Evolutionary conservation across 2,113 vertebrate species (phyloP).

Genomic region (Sebastes fasciatus): DNA sequence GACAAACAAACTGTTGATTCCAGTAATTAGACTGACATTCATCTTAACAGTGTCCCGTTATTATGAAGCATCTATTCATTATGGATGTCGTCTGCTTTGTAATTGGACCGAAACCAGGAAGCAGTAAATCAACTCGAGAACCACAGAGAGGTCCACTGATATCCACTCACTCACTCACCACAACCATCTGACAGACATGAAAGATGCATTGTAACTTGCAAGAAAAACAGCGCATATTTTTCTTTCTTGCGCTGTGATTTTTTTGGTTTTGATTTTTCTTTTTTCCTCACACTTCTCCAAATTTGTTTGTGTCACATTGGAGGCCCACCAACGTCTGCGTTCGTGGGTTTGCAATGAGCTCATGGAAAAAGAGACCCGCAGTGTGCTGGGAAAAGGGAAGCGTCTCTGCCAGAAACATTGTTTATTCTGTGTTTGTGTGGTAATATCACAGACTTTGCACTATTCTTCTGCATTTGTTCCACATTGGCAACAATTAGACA

Average conservation of each 20-base stretch:
- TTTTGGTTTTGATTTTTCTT: slow-evolving; percentile 52
- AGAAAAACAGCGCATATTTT: slow-evolving; percentile 29
- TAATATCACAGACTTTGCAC: slow-evolving; percentile 74
- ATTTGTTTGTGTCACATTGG: slow-evolving; percentile 74
- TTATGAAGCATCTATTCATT: slow-evolving; percentile 18
- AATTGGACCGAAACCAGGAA: slow-evolving; percentile 47
- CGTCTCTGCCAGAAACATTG: slow-evolving; percentile 73
- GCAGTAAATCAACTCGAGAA: slow-evolving; percentile 46
- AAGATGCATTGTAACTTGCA: slow-evolving; percentile 78
- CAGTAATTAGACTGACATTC: no score
- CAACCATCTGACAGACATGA: slow-evolving; percentile 31
- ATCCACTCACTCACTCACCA: slow-evolving; percentile 6
- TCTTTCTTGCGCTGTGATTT: slow-evolving; percentile 61
- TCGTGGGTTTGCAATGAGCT: slow-evolving; percentile 79
- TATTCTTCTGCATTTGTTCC: slow-evolving; percentile 57
- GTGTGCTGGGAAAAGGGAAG: slow-evolving; percentile 73
- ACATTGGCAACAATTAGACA: slow-evolving; percentile 24
- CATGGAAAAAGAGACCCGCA: slow-evolving; percentile 77
- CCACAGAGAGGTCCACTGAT: slow-evolving; percentile 22
- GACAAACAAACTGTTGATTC: no score
- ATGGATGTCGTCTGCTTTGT: slow-evolving; percentile 28
- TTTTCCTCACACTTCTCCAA: slow-evolving; percentile 68
- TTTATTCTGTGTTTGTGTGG: slow-evolving; percentile 69
- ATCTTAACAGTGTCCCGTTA: no score
- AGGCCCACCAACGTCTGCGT: slow-evolving; percentile 70